A percentile compares a stretch with the other conserved stretches of the same genome.
Evolutionary conservation across 2,113 vertebrate species (phyloP).

Genomic region (Oreochromis aureus): DNA sequence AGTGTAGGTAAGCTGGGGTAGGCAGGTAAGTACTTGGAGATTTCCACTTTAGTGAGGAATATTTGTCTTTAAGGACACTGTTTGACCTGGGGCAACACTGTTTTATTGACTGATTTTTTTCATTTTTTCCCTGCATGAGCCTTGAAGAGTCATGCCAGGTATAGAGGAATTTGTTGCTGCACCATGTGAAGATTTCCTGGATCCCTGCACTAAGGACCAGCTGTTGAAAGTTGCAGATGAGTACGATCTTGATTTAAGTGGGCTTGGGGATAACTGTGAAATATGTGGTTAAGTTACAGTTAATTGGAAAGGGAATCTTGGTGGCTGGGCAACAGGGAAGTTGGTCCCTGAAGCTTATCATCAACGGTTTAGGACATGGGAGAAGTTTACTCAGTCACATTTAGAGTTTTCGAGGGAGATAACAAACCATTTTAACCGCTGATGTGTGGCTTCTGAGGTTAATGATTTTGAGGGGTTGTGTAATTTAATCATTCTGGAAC

Average conservation of each 20-base stretch:
- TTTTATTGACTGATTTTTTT: not conserved
- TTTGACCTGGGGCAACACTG: not conserved
- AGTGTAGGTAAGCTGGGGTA: not conserved
- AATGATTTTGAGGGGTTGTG: too few relatives aligned
- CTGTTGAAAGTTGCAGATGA: not conserved
- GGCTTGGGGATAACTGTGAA: not conserved
- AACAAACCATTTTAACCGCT: too few relatives aligned
- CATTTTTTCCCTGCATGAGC: not conserved
- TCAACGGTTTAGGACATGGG: too few relatives aligned
- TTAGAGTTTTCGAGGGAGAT: too few relatives aligned
- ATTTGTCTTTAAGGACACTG: not conserved
- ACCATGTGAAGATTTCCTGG: not conserved
- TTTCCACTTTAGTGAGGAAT: too few relatives aligned
- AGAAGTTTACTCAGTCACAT: too few relatives aligned
- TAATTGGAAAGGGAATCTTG: too few relatives aligned
- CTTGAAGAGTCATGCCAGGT: not conserved
- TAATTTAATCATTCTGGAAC: too few relatives aligned
- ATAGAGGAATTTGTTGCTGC: not conserved
- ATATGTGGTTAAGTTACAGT: too few relatives aligned
- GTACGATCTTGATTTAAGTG: not conserved
- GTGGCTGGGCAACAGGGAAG: too few relatives aligned
- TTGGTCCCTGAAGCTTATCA: too few relatives aligned
- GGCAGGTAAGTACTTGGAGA: not conserved
- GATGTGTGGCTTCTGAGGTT: too few relatives aligned
- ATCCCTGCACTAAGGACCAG: not conserved